Base-by-base conservation (phyloP, 2,888 invertebrate species). In the Trachelus iudaicus region DNA sequence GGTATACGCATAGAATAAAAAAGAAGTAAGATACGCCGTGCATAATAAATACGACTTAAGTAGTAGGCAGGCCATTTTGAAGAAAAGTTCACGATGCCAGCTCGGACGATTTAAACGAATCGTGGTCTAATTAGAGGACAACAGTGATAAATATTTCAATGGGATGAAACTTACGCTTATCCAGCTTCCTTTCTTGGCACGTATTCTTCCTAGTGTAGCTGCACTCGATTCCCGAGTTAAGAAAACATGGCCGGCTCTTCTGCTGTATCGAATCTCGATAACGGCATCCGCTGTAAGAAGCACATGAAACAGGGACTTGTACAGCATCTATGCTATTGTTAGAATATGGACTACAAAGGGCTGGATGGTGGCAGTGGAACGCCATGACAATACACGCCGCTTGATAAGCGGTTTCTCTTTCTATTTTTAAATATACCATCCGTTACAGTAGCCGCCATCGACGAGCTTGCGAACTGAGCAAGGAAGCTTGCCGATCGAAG, bases 351-450 rank as follows among this genome's bases (percentile, higher is more conserved):
- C 31, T 71, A 71, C 71, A 71, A 71, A 71, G 71, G 71, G 71
- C 31, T 71, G 71, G 71, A 6, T 34, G 71, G 56, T 23, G 34
- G 71, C 71, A 31, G 71, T 34, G 34, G 71, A 31, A 71, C 71
- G 71, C 33, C 33, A 31, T 71, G 15, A 71, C 71, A 71, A 71
- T 71, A 71, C 33, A 71, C 71, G 71, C 71, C 23, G 71, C 31
- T 71, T 71, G 71, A 71, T 71, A 71, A 71, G 13, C 71, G 71
- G 56, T 56, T 56, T 56, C 56, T 56, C 56, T 56, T 56, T 23
- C 23, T 56, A 56, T 56, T 56, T 56, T 56, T 56, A 56, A 23
- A 56, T 23, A 56, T 56, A 1, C 23, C 23, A 56, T 56, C 56
- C 56, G 23, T 56, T 56, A 56, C 9, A 23, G 23, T 56, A 23